Percentiles rank a stretch among this genome's conserved stretches.
These are phyloP conservation scores for Nasonia giraulti DNA, from an alignment of 1,140 invertebrate species.

Conservation along the genomic window DNA sequence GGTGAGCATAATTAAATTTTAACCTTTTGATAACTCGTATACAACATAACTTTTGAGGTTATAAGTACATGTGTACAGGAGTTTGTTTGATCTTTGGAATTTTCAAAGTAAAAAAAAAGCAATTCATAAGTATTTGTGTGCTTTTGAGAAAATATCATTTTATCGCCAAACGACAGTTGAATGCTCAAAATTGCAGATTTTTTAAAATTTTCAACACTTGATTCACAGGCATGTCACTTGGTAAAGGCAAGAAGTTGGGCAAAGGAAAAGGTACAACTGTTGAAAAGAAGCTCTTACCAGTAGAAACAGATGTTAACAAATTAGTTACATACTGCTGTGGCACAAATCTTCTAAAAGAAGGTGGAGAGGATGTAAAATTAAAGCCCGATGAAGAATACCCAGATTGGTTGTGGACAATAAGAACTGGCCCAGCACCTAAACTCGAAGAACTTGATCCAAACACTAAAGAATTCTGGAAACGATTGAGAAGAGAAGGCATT, in stretches of 20 bases:
- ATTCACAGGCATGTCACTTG: constrained; percentile 37
- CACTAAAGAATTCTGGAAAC: constrained; percentile 87
- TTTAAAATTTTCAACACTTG: constrained; percentile 6
- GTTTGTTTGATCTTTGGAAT: neutral
- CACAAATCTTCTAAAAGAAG: constrained; percentile 84
- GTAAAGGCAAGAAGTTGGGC: constrained; percentile 69
- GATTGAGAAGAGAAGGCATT: constrained; percentile 78
- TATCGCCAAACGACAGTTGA: neutral
- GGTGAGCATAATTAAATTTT: constrained; percentile 49
- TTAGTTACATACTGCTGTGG: constrained; percentile 90
- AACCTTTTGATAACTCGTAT: neutral
- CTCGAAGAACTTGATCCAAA: constrained; percentile 87
- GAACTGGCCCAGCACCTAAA: constrained; percentile 76
- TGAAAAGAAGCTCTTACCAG: constrained; percentile 85
- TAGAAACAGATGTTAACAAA: constrained; percentile 89
- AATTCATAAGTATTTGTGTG: neutral
- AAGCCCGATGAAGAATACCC: constrained; percentile 93
- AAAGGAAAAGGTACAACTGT: constrained; percentile 77
- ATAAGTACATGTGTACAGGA: neutral
- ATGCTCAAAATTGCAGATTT: neutral
- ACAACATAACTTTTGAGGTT: constrained; percentile 24
- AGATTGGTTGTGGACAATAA: constrained; percentile 91
- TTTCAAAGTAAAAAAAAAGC: neutral
- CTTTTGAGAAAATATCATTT: neutral
- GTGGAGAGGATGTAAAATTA: constrained; percentile 88